Evolutionary conservation across 2,797 vertebrate species (phyloP), one percentile per base, ranked within the genome.

Genomic region (Molossus alvarezi): DNA sequence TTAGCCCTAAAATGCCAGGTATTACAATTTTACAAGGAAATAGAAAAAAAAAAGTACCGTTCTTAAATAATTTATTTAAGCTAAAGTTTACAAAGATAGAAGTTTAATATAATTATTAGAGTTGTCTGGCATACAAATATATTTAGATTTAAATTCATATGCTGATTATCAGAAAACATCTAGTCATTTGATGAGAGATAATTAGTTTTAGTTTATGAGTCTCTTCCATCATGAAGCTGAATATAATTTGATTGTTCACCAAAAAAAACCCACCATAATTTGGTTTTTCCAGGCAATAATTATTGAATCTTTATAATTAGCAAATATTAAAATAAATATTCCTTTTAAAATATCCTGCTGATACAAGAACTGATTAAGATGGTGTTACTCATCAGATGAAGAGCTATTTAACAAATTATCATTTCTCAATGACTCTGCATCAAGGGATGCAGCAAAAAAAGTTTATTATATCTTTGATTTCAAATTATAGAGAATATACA

Each of bases 181-280:
- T 51, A 84, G 20, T 88, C 41, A 92, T 95, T 97, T 97, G 73
- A 96, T 94, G 81, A 92, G 51, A 89, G 29, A 88, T 93, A 94
- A 96, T 95, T 92, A 95, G 27, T 23, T 94, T 95, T 94, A 79
- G 48, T 69, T 79, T 88, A 62, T 92, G 88, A 91, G 51, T 8
- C 55, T 84, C 55, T 83, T 65, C 51, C 15, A 93, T 88, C 11
- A 86, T 17, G 67, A 92, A 96, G 41, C 55, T 85, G 73, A 90
- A 69, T 23, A 41, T 84, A 91, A 95, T 96, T 95, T 95, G 64
- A 96, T 95, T 94, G 21, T 96, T 96, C 69, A 71, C 51, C 62
- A 9, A 64, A 21, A 90, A 96, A 45, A 45, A 45, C 41, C 41
- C 41, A 45, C 10, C 83, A 83, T 69, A 79, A 79, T 79, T 79